Percentiles rank a stretch among this genome's conserved stretches.
Conservation (phyloP, 1,140 invertebrate species). For the Macrosteles quadrilineatus region DNA sequence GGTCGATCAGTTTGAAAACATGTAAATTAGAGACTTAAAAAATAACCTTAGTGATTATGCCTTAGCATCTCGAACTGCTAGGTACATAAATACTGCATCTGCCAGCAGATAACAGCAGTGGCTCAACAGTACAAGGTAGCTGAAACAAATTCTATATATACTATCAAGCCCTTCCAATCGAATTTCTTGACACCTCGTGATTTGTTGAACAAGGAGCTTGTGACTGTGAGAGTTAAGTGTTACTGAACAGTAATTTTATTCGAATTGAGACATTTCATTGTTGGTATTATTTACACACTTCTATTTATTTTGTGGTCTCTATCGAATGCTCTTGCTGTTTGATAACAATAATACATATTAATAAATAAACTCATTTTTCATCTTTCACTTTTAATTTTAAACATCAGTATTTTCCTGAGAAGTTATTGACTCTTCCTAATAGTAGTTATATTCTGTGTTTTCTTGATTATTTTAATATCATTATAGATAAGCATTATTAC, state of each 20-base stretch:
- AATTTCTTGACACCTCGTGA: neutral
- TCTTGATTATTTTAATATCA: neutral
- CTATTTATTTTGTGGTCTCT: neutral
- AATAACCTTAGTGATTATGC: neutral
- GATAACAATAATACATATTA: neutral
- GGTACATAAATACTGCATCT: neutral
- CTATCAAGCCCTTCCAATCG: constrained; percentile 5
- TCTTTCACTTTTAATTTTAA: too few relatives aligned
- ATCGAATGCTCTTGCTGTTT: constrained; percentile 2
- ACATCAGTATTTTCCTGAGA: constrained; percentile 13
- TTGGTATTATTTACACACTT: constrained; percentile 15
- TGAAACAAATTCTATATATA: neutral
- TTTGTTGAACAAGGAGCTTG: neutral
- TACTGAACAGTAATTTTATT: neutral
- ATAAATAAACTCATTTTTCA: neutral
- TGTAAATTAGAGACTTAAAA: constrained; percentile 68
- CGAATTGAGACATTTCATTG: neutral
- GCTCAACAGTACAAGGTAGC: constrained; percentile 4
- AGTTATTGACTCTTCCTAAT: neutral
- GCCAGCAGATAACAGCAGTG: neutral
- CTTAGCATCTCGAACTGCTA: neutral
- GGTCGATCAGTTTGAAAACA: constrained; percentile 99
- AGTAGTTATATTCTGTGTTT: neutral
- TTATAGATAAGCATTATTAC: constrained; percentile 7
- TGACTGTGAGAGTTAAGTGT: neutral